These are phyloP conservation scores for Diarsia mendica DNA, from an alignment of 2,888 invertebrate genomes.

Conservation along the genomic window DNA sequence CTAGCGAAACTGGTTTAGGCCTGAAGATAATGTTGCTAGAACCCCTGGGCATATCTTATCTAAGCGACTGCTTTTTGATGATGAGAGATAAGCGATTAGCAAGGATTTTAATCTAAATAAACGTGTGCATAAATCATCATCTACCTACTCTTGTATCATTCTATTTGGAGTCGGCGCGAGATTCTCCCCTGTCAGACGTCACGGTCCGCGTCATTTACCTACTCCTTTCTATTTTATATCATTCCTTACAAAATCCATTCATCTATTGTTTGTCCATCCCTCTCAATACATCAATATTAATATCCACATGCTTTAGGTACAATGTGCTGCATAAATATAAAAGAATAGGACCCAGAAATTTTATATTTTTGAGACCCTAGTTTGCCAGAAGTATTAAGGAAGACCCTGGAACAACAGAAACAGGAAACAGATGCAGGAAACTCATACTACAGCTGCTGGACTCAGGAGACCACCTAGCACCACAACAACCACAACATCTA, in stretches of 20 bases:
- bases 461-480: neutral
- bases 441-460: neutral
- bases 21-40: neutral
- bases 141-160: too few relatives aligned
- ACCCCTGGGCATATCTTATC: neutral
- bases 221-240: too few relatives aligned
- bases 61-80: neutral
- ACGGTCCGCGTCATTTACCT: too few relatives aligned
- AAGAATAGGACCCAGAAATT: neutral
- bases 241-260: too few relatives aligned
- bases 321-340: too few relatives aligned
- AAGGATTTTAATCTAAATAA: neutral
- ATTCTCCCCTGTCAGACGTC: too few relatives aligned
- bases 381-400: neutral
- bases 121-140: too few relatives aligned
- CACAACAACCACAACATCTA: neutral
- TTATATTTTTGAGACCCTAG: neutral
- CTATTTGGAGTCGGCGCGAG: too few relatives aligned
- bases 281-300: too few relatives aligned
- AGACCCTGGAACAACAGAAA: neutral
- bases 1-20: constrained; percentile 13
- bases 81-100: too few relatives aligned
- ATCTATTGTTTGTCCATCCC: too few relatives aligned
- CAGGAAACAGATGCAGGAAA: neutral
- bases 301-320: too few relatives aligned